These are phyloP conservation scores for Paelopatides confundens DNA, from an alignment of 53 echinoderm and acorn worm genomes.

Conservation along the genomic window DNA sequence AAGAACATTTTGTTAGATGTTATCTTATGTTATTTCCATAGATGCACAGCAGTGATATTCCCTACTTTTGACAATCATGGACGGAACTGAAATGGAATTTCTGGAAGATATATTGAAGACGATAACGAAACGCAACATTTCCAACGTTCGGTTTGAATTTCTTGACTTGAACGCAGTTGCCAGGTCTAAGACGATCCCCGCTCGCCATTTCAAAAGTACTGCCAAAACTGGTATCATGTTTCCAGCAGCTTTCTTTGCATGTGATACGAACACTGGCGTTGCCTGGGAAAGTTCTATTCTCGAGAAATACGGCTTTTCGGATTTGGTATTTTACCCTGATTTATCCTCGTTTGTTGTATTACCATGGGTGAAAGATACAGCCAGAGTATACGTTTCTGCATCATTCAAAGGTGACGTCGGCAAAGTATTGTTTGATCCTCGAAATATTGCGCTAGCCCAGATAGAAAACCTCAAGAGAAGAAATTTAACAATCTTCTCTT, in stretches of 20 bases:
- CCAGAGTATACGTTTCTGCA: slow-evolving; percentile 67
- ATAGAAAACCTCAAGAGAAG: slow-evolving; percentile 68
- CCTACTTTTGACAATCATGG: too few relatives aligned
- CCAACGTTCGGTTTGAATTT: background rate
- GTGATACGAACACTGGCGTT: slow-evolving; percentile 56
- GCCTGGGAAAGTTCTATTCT: slow-evolving; percentile 41
- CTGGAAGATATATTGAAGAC: too few relatives aligned
- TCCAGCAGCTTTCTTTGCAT: slow-evolving; percentile 46
- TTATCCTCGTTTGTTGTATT: slow-evolving; percentile 71
- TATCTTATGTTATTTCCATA: too few relatives aligned
- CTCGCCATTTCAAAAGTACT: slow-evolving; percentile 69
- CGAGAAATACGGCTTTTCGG: slow-evolving; percentile 64
- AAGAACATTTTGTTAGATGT: too few relatives aligned
- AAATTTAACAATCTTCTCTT: slow-evolving; percentile 68
- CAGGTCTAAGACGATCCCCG: slow-evolving; percentile 7
- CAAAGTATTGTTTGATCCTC: background rate
- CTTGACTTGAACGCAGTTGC: background rate
- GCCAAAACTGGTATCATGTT: slow-evolving; percentile 59
- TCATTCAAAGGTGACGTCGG: background rate
- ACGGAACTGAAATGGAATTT: too few relatives aligned
- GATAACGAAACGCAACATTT: too few relatives aligned
- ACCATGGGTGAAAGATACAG: slow-evolving; percentile 80
- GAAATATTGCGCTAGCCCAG: slow-evolving; percentile 58
- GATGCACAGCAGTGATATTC: too few relatives aligned
- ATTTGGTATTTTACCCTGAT: slow-evolving; percentile 76